Base-by-base conservation (phyloP, 1,140 invertebrate species). In the Drosophila truncata region DNA sequence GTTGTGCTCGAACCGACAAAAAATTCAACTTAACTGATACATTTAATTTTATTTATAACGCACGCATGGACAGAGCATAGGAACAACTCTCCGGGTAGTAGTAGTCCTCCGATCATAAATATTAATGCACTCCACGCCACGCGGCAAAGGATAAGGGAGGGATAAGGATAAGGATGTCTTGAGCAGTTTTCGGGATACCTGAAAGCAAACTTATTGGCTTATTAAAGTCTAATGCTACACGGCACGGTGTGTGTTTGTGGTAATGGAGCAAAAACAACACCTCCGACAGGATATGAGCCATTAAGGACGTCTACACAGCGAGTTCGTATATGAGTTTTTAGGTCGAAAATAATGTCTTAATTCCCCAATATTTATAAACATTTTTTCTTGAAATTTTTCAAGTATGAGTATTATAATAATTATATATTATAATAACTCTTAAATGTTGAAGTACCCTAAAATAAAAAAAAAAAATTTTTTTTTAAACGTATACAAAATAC, bases 41-140 rank as follows among this genome's bases (percentile, higher is more conserved):
- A 88, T 88, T 88, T 90, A 88, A 88, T 88, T 88, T 88, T 88
- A 88, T 88, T 88, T 88, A 88, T 88, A 90, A 84, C 84, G 64
- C 84, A 90, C 84, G 85, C 85, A 87, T 81, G 80, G 71, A 35
- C 81, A 73, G 50, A 59, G 33, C 52, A 47, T 31, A 69, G 20
- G 46, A 41, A 55, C 18, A 14, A 33, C 29, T 33, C 35, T 74
- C 57, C 44, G 72, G 54, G 64, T 74, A 69, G 77, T 59, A 64
- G 46, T 55, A 64, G 58, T n/a, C 52, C 52, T 55, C 33, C 5
- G 52, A 35, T 55, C 78, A 90, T 88, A 88, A 88, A 90, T 88
- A 88, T 88, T 88, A 88, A 88, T 88, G 84, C 85, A 88, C 61
- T 87, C 76, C 29, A 49, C 29, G 23, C 14, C 52, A 55, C 20